phyloP scores from a whole-genome alignment of 2,888 invertebrate genomes.

The Apodemia hepburni region DNA sequence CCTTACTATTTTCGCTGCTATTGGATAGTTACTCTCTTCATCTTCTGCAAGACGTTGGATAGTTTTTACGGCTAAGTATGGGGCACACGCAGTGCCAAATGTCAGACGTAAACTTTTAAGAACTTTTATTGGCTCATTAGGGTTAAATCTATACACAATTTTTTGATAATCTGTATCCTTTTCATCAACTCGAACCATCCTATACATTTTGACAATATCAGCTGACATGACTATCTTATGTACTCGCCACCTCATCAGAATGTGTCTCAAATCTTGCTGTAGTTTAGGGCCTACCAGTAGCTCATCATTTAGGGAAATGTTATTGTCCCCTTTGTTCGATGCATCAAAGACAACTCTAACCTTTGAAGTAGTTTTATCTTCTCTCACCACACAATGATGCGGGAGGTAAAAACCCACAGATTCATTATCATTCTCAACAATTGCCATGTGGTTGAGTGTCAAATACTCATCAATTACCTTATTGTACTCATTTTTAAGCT shows the following conservation, averaged over 20 bases:
- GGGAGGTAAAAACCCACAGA: conserved; percentile 25
- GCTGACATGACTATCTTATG: conserved; percentile 22
- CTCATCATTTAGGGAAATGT: conserved; percentile 27
- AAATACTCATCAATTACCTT: conserved; percentile 19
- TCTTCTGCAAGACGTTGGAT: conserved; percentile 28
- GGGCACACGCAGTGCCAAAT: conserved; percentile 29
- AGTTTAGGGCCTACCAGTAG: conserved; percentile 29
- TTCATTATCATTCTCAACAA: neutral
- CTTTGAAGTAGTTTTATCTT: conserved; percentile 25
- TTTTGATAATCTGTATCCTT: conserved; percentile 25
- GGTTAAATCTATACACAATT: conserved; percentile 23
- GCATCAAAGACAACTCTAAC: conserved; percentile 24
- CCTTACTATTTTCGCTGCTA: conserved; percentile 17
- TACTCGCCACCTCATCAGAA: conserved; percentile 26
- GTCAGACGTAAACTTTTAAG: conserved; percentile 73
- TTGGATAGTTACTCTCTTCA: conserved; percentile 23
- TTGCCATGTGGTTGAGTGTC: conserved; percentile 16
- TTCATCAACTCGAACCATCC: conserved; percentile 19
- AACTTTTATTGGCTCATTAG: neutral
- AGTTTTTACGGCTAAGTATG: conserved; percentile 30
- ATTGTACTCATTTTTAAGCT: conserved; percentile 14
- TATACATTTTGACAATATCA: conserved; percentile 29
- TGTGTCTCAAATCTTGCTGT: conserved; percentile 27
- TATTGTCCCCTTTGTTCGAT: conserved; percentile 19
- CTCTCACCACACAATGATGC: conserved; percentile 24